Percentiles rank a stretch among this genome's conserved stretches.
Evolutionary conservation across 2,113 vertebrate genomes (phyloP).

Genomic region (Pampusana beccarii): DNA sequence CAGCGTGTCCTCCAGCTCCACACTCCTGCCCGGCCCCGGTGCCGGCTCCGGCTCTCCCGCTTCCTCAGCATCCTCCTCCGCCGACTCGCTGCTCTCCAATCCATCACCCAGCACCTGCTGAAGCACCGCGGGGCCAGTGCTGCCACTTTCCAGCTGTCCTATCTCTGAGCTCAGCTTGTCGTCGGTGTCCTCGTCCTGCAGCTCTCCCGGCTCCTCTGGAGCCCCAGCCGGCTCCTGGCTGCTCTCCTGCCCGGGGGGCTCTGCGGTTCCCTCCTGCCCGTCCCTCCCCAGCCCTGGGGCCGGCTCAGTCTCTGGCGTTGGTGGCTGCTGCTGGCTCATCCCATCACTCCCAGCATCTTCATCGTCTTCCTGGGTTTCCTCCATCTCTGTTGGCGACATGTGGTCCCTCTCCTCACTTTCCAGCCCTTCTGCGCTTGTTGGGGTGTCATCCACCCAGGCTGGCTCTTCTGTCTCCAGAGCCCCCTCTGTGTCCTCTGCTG

Average conservation of each 20-base stretch:
- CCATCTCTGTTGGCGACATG: not conserved
- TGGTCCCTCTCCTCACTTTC: not conserved
- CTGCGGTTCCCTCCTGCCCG: not conserved
- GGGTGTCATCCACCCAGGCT: not conserved
- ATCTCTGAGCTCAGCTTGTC: accelerated
- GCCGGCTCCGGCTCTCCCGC: not conserved
- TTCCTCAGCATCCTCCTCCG: not conserved
- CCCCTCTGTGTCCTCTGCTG: not conserved
- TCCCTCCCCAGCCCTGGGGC: accelerated
- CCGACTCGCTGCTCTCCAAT: accelerated
- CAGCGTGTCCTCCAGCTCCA: constrained; percentile 70
- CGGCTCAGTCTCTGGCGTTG: not conserved
- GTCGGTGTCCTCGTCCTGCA: not conserved
- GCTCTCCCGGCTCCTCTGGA: not conserved
- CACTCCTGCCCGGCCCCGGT: accelerated
- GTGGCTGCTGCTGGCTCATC: not conserved
- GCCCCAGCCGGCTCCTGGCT: accelerated
- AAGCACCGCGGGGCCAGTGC: accelerated
- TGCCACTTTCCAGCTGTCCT: not conserved
- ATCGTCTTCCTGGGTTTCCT: not conserved
- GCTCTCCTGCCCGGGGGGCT: accelerated
- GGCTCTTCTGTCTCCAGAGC: not conserved
- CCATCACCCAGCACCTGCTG: accelerated
- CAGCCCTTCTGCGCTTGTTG: accelerated
- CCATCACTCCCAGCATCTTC: not conserved